phyloP scores from a whole-genome alignment of 2,888 invertebrate genomes.

The Napeogenes sylphis region DNA sequence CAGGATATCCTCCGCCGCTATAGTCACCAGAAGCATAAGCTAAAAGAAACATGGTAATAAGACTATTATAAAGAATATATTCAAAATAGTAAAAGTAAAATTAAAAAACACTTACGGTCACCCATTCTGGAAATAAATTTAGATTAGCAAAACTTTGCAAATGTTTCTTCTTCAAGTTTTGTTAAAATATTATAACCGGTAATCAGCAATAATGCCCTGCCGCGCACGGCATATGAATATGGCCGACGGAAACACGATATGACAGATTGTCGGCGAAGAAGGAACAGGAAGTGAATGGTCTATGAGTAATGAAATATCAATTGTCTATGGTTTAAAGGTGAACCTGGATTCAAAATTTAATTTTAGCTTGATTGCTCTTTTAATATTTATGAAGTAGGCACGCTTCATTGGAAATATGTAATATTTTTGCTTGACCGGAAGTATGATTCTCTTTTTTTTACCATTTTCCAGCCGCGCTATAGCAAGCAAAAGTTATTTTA shows the following conservation, averaged over 20 bases:
- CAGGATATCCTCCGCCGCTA: slow-evolving; percentile 60
- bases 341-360: neutral
- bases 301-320: neutral
- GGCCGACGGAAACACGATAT: slow-evolving; percentile 29
- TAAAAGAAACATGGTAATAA: slow-evolving; percentile 34
- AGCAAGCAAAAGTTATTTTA: too few species aligned
- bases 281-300: slow-evolving; percentile 23
- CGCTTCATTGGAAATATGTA: too few species aligned
- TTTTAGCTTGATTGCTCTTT: too few species aligned
- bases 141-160: neutral
- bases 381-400: too few species aligned
- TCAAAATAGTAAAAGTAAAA: neutral
- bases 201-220: slow-evolving; percentile 5
- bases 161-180: slow-evolving; percentile 4
- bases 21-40: slow-evolving; percentile 65
- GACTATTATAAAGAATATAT: slow-evolving; percentile 9
- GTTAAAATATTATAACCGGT: neutral
- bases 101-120: slow-evolving; percentile 31
- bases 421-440: too few species aligned
- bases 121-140: slow-evolving; percentile 25
- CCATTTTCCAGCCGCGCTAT: too few species aligned
- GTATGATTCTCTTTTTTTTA: too few species aligned
- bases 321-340: neutral
- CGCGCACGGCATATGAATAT: slow-evolving; percentile 20
- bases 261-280: slow-evolving; percentile 22